Evolutionary conservation across 2,113 vertebrate genomes (phyloP).

Genomic region (Tympanuchus pallidicinctus): DNA sequence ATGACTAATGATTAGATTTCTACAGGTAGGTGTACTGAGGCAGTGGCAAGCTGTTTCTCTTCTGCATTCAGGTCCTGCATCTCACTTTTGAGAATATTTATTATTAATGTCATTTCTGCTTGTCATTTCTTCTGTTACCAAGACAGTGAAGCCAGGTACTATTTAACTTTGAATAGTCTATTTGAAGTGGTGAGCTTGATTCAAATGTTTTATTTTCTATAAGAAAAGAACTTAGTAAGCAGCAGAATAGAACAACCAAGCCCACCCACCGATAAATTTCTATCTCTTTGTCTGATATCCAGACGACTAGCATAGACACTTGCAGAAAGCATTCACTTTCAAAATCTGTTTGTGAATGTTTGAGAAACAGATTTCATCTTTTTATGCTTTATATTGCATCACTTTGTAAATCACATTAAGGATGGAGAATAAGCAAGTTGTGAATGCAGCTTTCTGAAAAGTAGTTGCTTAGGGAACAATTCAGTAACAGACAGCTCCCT

Average conservation of each 20-base stretch:
- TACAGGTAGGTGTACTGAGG: not conserved
- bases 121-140: not conserved
- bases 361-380: not conserved
- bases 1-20: slow-evolving; percentile 55
- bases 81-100: slow-evolving; percentile 33
- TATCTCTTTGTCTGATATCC: not conserved
- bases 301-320: not conserved
- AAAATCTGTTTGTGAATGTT: not conserved
- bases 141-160: not conserved
- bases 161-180: not conserved
- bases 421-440: not conserved
- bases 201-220: not conserved
- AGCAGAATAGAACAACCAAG: not conserved
- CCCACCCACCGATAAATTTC: not conserved
- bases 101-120: slow-evolving; percentile 36
- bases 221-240: not conserved
- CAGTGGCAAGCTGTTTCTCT: not conserved
- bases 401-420: accelerated
- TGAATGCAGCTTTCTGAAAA: not conserved
- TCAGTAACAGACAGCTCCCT: not conserved
- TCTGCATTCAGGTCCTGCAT: not conserved
- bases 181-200: not conserved
- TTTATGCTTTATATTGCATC: not conserved
- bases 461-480: not conserved
- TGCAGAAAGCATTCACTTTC: not conserved